Evolutionary conservation across 92 coral and sea anemone genomes (phyloP).

Genomic region (Porites evermanni): DNA sequence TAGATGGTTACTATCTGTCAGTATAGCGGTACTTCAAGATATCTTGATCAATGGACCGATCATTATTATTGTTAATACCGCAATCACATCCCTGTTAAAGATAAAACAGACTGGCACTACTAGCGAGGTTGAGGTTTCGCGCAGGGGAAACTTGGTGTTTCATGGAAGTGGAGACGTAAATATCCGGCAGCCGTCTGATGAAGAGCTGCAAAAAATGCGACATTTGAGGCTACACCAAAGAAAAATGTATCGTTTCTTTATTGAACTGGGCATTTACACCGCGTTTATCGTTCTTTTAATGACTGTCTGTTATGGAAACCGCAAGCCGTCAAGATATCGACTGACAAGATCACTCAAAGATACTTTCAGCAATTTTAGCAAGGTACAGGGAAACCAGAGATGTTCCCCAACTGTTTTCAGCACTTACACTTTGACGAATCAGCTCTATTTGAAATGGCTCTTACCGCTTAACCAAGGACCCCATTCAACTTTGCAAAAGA

Average conservation of each 20-base stretch:
- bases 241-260: conserved; percentile 35
- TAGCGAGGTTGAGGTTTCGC: not conserved
- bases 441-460: too few species aligned
- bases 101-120: not conserved
- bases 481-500: too few species aligned
- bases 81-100: conserved; percentile 9
- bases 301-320: conserved; percentile 56
- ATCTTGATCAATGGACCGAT: conserved; percentile 59
- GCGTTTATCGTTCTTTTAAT: conserved; percentile 58
- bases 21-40: conserved; percentile 58
- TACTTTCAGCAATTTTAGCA: conserved; percentile 51
- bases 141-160: conserved; percentile 5
- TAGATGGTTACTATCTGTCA: conserved; percentile 61
- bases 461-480: too few species aligned
- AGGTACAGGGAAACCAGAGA: conserved; percentile 14
- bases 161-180: conserved; percentile 3
- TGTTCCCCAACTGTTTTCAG: too few species aligned
- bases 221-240: conserved; percentile 26
- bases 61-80: conserved; percentile 33
- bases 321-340: conserved; percentile 51
- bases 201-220: conserved; percentile 33
- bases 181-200: conserved; percentile 7
- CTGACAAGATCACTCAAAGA: conserved; percentile 56
- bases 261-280: conserved; percentile 52
- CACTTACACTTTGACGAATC: too few species aligned